Base-by-base conservation (phyloP, 2,113 vertebrate species). In the Aix galericulata region DNA sequence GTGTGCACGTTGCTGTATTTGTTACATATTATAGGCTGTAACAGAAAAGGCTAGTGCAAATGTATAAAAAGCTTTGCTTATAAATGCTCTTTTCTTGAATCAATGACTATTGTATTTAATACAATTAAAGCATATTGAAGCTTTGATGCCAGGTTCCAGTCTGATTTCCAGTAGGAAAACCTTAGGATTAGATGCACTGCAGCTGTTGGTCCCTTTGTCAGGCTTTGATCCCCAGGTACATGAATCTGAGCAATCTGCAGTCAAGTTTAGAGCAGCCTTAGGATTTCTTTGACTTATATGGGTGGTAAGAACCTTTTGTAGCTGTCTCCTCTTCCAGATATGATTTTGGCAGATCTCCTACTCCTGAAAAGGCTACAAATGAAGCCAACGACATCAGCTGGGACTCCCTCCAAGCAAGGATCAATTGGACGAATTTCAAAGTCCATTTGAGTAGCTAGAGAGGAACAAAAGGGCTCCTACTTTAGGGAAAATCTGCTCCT, bases 351-450 rank as follows among this genome's bases (percentile, higher is more conserved):
- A 95, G 29, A 56, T 83, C 53, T 96, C 79, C 85, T 92, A 0
- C 88, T 92, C 69, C 80, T 93, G 66, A 84, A 93, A 95, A 90
- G n/a, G 68, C 62, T 97, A 50, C 67, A 95, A 93, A 82, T 42
- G 74, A 82, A 94, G 93, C 90, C 94, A 94, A 15, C 38, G 31
- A 42, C 80, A 86, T 95, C 93, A 94, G 91, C 93, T 95, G 93
- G 92, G 88, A 79, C 88, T 66, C 73, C 88, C 77, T 96, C 80
- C 94, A 92, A 94, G 83, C 90, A 92, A 86, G 78, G 91, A 96
- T 94, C 91, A 93, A 56, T 84, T 96, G 93, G 95, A 95, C 86
- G 76, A 73, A 83, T 90, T 94, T 94, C 92, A 91, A 94, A 95
- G 93, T 90, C 67, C 53, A 26, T 93, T 92, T 86, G 64, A 87